These are phyloP conservation scores for Cheilosia scutellata DNA, from an alignment of 2,888 invertebrate species.

Conservation along the genomic window DNA sequence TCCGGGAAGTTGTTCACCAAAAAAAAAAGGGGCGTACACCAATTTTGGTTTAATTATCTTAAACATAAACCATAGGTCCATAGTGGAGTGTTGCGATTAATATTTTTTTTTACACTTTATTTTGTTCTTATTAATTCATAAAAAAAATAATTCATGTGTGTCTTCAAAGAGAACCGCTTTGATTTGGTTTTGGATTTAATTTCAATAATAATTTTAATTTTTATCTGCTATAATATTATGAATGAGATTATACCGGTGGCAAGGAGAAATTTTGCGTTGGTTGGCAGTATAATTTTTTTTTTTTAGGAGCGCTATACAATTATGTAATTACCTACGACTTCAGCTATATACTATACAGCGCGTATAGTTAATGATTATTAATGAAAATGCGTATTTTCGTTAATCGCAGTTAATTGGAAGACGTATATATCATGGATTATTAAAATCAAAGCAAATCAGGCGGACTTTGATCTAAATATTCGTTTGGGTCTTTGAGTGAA, in stretches of 20 bases:
- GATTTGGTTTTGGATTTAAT: background rate
- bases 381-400: conserved; percentile 44
- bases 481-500: conserved; percentile 22
- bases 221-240: conserved; percentile 35
- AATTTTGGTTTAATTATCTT: conserved; percentile 8
- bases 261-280: conserved; percentile 21
- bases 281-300: background rate
- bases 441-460: conserved; percentile 24
- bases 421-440: conserved; percentile 30
- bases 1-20: background rate
- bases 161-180: conserved; percentile 14
- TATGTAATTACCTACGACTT: conserved; percentile 26
- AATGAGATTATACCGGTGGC: conserved; percentile 28
- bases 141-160: background rate
- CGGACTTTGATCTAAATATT: conserved; percentile 10
- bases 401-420: conserved; percentile 49
- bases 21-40: conserved; percentile 59
- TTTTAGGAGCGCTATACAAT: conserved; percentile 10
- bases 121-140: conserved; percentile 47
- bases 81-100: conserved; percentile 35
- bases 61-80: conserved; percentile 10
- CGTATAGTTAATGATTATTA: conserved; percentile 27
- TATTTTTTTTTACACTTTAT: conserved; percentile 30
- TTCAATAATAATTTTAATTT: background rate
- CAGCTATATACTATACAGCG: conserved; percentile 27